Evolutionary conservation across 1,140 invertebrate species (phyloP).

Genomic region (Diorhabda elongata): DNA sequence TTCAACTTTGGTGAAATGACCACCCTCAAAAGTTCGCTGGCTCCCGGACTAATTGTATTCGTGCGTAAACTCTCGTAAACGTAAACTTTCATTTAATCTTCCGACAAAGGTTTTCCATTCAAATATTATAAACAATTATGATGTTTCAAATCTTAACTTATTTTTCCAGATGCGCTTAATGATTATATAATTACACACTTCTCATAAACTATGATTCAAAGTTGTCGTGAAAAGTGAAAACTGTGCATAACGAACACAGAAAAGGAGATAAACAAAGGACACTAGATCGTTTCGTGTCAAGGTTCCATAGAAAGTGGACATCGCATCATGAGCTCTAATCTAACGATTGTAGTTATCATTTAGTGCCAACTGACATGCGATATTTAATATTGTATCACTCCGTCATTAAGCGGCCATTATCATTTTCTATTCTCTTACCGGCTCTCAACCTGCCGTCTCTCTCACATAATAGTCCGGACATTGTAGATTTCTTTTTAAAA

Average conservation of each 20-base stretch:
- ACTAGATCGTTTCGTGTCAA: conserved; percentile 10
- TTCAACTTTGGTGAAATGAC: too few relatives aligned
- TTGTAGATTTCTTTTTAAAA: too few relatives aligned
- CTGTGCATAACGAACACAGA: neutral
- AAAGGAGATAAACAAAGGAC: conserved; percentile 2
- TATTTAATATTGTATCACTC: conserved; percentile 20
- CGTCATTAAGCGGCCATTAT: conserved; percentile 15
- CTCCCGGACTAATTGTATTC: too few relatives aligned
- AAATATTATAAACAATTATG: too few relatives aligned
- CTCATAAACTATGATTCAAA: neutral
- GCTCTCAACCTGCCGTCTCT: neutral
- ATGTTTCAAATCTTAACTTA: too few relatives aligned
- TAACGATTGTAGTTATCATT: conserved; percentile 18
- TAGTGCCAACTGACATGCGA: conserved; percentile 15
- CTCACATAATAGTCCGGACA: neutral
- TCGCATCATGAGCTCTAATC: conserved; percentile 7
- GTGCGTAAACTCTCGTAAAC: too few relatives aligned
- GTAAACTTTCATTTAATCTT: too few relatives aligned
- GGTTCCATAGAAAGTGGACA: conserved; percentile 16
- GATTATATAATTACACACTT: too few relatives aligned
- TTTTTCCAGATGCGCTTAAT: too few relatives aligned
- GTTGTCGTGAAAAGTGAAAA: neutral
- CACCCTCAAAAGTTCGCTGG: too few relatives aligned
- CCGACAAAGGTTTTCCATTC: too few relatives aligned
- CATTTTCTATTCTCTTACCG: conserved; percentile 6